These are phyloP conservation scores for Sapajus apella DNA, from an alignment of 2,113 vertebrate species.

Conservation along the genomic window DNA sequence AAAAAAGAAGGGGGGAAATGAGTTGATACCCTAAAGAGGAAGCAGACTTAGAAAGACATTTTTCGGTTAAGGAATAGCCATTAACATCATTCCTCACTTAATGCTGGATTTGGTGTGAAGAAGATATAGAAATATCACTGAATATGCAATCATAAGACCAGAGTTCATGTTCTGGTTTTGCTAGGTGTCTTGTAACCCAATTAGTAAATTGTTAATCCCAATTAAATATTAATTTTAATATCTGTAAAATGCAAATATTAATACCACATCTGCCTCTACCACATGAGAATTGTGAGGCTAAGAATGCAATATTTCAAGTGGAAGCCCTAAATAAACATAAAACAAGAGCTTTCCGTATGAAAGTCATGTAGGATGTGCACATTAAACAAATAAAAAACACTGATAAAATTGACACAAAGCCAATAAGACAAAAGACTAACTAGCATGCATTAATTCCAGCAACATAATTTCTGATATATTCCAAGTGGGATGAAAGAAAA, in stretches of 20 bases:
- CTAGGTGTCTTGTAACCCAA: not conserved
- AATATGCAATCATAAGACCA: not conserved
- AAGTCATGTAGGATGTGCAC: not conserved
- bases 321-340: not conserved
- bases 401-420: not conserved
- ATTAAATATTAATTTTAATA: not conserved
- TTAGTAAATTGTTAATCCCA: not conserved
- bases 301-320: not conserved
- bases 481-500: not conserved
- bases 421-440: not conserved
- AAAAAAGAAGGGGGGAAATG: not conserved
- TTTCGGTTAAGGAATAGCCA: not conserved
- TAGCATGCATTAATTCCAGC: not conserved
- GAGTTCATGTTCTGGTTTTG: not conserved
- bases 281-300: not conserved
- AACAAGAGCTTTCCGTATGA: not conserved
- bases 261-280: too few relatives aligned
- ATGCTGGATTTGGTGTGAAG: not conserved
- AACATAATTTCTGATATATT: not conserved
- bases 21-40: not conserved
- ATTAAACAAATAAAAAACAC: not conserved
- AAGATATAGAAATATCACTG: not conserved
- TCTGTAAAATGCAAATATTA: not conserved
- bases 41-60: not conserved
- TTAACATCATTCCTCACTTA: not conserved